Conservation (phyloP, 2,113 vertebrate species). For the Dipodomys spectabilis region DNA sequence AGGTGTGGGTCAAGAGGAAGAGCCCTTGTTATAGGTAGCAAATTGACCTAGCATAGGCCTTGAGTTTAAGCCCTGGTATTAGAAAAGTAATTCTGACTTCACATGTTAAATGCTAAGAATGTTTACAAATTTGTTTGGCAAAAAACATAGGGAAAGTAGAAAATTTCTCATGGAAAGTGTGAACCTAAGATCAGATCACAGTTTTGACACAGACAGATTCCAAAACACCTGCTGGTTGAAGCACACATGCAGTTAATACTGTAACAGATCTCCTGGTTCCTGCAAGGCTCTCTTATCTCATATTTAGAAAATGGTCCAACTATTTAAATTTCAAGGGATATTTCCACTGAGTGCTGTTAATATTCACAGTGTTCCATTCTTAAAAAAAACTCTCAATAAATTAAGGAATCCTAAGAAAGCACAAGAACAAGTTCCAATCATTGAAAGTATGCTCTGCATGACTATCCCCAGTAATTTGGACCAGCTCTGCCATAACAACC, state of each 20-base stretch:
- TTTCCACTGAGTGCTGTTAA: neutral
- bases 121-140: neutral
- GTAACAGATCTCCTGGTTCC: neutral
- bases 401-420: neutral
- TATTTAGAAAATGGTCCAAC: slow-evolving; percentile 6
- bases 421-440: neutral
- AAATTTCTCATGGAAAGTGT: too few species aligned
- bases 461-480: neutral
- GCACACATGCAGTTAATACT: neutral
- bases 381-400: neutral
- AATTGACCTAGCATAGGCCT: too few species aligned
- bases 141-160: too few species aligned
- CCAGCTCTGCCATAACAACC: neutral
- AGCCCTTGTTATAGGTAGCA: too few species aligned
- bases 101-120: neutral
- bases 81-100: too few species aligned
- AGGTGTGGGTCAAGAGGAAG: too few species aligned
- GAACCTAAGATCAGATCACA: too few species aligned
- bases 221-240: neutral
- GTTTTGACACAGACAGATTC: neutral
- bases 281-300: neutral
- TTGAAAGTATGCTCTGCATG: neutral
- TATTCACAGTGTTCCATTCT: neutral
- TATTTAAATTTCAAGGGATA: neutral
- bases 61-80: too few species aligned